Evolutionary conservation across 2,888 invertebrate species (phyloP).

Genomic region (Lasioglossum marginatum): DNA sequence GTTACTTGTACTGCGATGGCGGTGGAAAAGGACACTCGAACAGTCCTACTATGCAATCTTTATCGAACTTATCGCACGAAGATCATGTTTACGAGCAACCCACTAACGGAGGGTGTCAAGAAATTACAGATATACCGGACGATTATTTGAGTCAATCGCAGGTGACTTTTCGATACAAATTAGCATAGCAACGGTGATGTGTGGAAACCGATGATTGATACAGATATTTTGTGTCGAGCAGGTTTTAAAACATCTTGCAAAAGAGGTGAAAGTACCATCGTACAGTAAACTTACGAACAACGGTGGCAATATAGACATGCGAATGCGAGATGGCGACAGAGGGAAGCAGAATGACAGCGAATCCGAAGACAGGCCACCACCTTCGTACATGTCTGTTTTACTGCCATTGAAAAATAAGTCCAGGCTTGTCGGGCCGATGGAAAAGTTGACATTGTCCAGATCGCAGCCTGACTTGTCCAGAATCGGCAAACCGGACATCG

Average conservation of each 20-base stretch:
- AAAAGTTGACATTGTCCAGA: conserved; percentile 89
- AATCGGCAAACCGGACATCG: conserved; percentile 83
- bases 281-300: conserved; percentile 77
- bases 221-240: conserved; percentile 62
- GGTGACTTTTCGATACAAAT: conserved; percentile 71
- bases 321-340: conserved; percentile 79
- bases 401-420: conserved; percentile 81
- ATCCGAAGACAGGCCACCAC: conserved; percentile 78
- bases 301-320: conserved; percentile 78
- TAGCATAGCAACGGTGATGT: background rate
- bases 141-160: conserved; percentile 94
- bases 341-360: conserved; percentile 78
- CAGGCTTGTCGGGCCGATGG: conserved; percentile 82
- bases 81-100: conserved; percentile 82
- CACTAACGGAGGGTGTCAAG: conserved; percentile 85
- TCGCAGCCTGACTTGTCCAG: conserved; percentile 94
- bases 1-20: conserved; percentile 82
- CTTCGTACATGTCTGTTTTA: conserved; percentile 79
- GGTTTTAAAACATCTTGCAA: conserved; percentile 93
- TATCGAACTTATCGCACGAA: conserved; percentile 81
- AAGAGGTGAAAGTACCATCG: conserved; percentile 87
- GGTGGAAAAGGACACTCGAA: conserved; percentile 83
- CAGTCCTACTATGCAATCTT: conserved; percentile 84
- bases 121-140: conserved; percentile 93
- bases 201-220: background rate